Conservation (phyloP, 2,113 vertebrate species). For the Centropus unirufus region DNA sequence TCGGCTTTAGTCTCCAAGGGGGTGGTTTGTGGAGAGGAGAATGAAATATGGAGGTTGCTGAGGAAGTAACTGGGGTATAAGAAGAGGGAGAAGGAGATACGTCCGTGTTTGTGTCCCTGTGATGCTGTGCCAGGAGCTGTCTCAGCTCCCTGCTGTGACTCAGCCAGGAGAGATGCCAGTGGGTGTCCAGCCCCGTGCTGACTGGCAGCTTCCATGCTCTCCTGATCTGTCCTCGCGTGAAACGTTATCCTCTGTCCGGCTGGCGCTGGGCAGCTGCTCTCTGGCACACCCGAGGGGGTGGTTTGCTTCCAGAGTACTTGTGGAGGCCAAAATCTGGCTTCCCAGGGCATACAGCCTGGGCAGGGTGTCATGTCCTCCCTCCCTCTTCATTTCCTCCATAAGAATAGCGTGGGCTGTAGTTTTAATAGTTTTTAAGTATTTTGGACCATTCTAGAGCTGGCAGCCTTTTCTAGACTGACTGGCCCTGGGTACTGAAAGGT, state of each 20-base stretch:
- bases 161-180: neutral
- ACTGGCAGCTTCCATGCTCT: conserved; percentile 4
- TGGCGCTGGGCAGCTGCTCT: neutral
- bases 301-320: neutral
- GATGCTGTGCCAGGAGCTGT: neutral
- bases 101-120: neutral
- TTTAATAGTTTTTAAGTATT: neutral
- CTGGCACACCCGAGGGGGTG: neutral
- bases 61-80: neutral
- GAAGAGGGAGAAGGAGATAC: neutral
- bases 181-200: neutral
- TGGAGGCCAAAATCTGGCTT: neutral
- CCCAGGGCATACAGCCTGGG: neutral
- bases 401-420: neutral
- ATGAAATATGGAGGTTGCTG: neutral
- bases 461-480: neutral
- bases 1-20: neutral
- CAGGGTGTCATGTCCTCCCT: neutral
- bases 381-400: neutral
- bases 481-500: neutral
- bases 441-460: neutral
- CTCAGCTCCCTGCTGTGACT: neutral
- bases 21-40: neutral
- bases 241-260: accelerated
- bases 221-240: neutral